Base-by-base conservation (phyloP, 1,140 invertebrate genomes). In the Phymorhynchus buccinoides region DNA sequence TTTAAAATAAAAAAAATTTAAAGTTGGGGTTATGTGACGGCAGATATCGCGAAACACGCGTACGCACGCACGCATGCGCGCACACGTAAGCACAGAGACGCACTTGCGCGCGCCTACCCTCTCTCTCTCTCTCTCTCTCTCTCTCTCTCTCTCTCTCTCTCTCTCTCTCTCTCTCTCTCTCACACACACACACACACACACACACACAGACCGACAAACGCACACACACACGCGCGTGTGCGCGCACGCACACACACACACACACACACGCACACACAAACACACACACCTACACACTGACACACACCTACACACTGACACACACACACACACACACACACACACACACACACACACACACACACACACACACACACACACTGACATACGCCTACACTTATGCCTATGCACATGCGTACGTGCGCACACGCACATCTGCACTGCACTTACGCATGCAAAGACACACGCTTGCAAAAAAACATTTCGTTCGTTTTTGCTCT, bases 201-300 rank as follows among this genome's bases (percentile, higher is more conserved):
- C n/a, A 71, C 66, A 71, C 66, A 1, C 9, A 9, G 27, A n/a
- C 66, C 16, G 9, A n/a, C 27, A 71, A n/a, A n/a, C 27, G 66
- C 1, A n/a, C 27, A 9, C 27, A 9, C 12, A n/a, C 27, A n/a
- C 66, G 32, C 12, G 16, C 27, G 66, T 9, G 32, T 9, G 9
- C 12, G 3, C 27, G 66, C 66, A 35, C 66, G 7, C 27, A 68
- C 66, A 68, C 66, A 68, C 66, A 27, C 66, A 68, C 66, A 27
- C 66, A 68, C 66, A 68, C 66, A 68, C 22, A 68, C 66, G n/a
- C 66, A 68, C 66, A 68, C 66, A 68, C 66, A 68, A 7, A 68
- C 66, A 68, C 66, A 68, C 66, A 68, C 66, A 68, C 66, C 7
- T 27, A 68, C 66, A 68, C 66, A 68, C 66, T 12, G 9, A 68